Evolutionary conservation across 2,797 vertebrate genomes (phyloP).

Genomic region (Poeciliopsis turneri): DNA sequence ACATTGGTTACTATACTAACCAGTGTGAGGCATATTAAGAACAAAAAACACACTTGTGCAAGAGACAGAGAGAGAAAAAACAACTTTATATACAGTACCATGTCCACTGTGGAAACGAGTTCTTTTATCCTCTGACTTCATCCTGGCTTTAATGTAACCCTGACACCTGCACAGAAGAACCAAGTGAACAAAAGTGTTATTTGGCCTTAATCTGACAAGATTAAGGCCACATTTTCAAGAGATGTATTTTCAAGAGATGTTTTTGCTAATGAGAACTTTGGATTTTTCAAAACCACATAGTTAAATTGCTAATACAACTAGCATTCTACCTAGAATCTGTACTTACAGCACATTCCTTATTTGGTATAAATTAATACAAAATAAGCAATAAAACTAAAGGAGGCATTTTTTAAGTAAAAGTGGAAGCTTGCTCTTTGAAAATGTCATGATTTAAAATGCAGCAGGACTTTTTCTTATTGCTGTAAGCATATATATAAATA

Average conservation of each 20-base stretch:
- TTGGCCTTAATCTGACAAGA: neutral
- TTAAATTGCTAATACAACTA: neutral
- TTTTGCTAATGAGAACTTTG: neutral
- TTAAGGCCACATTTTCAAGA: neutral
- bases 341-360: neutral
- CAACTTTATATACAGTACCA: conserved; percentile 74
- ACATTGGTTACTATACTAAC: neutral
- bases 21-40: neutral
- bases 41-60: neutral
- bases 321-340: neutral
- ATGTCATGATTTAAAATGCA: neutral
- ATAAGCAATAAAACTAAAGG: neutral
- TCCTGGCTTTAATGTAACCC: conserved; percentile 97
- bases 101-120: conserved; percentile 92
- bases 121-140: conserved; percentile 98
- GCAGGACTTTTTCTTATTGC: neutral
- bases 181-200: conserved; percentile 22
- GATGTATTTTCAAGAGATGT: neutral
- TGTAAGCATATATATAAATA: neutral
- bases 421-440: neutral
- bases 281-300: neutral
- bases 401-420: neutral
- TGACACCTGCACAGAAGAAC: conserved; percentile 86
- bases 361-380: neutral
- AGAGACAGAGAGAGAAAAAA: neutral